Evolutionary conservation across 2,888 invertebrate genomes (phyloP).

Genomic region (Rambutsinella grinnellia): DNA sequence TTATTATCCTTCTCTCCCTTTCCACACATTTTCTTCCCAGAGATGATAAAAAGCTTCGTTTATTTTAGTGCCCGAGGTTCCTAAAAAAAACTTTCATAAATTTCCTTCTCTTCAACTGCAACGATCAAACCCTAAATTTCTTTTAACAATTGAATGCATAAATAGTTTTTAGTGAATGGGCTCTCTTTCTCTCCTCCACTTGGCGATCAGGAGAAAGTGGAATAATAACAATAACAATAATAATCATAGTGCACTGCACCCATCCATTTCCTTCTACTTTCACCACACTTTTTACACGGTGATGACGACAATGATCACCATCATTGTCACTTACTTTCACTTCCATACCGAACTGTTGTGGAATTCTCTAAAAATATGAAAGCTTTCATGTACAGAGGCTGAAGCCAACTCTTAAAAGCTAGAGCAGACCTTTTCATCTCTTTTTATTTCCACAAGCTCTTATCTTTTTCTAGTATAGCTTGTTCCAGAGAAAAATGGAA

Average conservation of each 20-base stretch:
- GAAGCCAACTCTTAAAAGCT: constrained; percentile 2
- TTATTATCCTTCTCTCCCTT: too few relatives aligned
- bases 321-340: constrained; percentile 36
- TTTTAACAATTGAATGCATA: too few relatives aligned
- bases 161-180: too few relatives aligned
- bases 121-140: constrained; percentile 10
- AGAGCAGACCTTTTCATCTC: constrained; percentile 13
- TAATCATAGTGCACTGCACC: constrained; percentile 35
- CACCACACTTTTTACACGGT: too few relatives aligned
- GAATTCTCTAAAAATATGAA: too few relatives aligned
- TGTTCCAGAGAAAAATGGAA: constrained; percentile 5
- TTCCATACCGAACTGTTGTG: too few relatives aligned
- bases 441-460: constrained; percentile 22
- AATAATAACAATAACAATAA: constrained; percentile 56
- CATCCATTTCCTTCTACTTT: not conserved
- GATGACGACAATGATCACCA: constrained; percentile 12
- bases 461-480: constrained; percentile 16
- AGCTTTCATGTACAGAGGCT: too few relatives aligned
- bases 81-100: not conserved
- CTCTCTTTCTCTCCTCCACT: constrained; percentile 12
- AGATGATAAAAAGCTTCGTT: not conserved
- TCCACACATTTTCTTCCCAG: not conserved
- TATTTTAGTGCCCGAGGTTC: not conserved
- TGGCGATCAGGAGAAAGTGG: constrained; percentile 32
- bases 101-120: not conserved